Evolutionary conservation across 2,797 vertebrate species (phyloP), one percentile per base, ranked within the genome.

Genomic region (Malurus splendens): DNA sequence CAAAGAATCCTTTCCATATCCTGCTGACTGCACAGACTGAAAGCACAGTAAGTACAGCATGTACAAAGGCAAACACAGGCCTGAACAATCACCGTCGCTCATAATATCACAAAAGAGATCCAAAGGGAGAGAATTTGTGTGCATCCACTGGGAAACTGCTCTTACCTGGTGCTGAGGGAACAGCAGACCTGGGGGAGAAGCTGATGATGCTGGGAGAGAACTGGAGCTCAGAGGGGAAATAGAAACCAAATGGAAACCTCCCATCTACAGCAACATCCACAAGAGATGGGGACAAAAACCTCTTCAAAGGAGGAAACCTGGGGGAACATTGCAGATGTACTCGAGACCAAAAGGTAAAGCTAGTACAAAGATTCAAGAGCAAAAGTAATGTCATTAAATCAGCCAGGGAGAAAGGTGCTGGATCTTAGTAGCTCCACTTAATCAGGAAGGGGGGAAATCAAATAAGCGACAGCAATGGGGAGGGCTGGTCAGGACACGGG

Each of bases 1-100:
- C 92, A 86, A 36, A 94, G 86, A 86, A 86, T 82, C 65, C 87
- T 59, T 71, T 81, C 86, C 30, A 23, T 27, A 20, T 4, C 92
- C 90, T 79, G 78, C 90, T 74, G 92, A 64, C 19, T 76, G 64
- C 88, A 73, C 77, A 62, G 66, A 8, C 82, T 67, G 74, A 79
- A 92, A 81, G 79, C 82, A 89, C 74, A 84, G 0, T 32, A 30
- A 82, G 64, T 32, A 91, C 86, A 81, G 56, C 2, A 2, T 1
- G 52, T 25, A 74, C 83, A 67, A 67, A 2, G 41, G 77, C 74
- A 79, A 93, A 88, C 42, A 45, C 33, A 7, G 64, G 39, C 83
- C 57, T 23, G 45, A 82, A 67, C 86, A 90, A 67, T 82, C 86
- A 25, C 56, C 0, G 0, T 0, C 25, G 48, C 23, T 71, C 39